These are phyloP conservation scores for Macropus fuliginosus DNA, from an alignment of 2,797 vertebrate genomes.

Conservation along the genomic window DNA sequence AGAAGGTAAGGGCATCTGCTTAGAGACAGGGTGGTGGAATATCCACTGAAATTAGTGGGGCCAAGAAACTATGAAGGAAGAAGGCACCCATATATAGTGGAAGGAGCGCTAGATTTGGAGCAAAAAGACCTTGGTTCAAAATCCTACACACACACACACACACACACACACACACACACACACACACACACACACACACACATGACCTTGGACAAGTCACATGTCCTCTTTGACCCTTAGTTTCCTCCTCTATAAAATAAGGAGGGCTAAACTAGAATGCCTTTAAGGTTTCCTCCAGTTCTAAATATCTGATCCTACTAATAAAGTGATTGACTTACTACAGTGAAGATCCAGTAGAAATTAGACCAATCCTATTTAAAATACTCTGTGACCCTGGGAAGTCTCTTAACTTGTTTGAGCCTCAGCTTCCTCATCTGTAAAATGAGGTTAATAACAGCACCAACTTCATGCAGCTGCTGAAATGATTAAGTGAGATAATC, in stretches of 20 bases:
- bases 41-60: neutral
- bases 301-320: neutral
- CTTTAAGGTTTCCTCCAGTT: neutral
- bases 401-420: neutral
- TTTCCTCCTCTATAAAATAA: neutral
- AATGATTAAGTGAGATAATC: neutral
- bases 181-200: neutral
- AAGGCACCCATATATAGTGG: neutral
- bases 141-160: neutral
- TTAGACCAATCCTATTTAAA: neutral
- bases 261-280: neutral
- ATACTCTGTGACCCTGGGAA: neutral
- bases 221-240: neutral
- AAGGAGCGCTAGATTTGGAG: neutral
- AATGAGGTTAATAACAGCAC: neutral
- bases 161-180: neutral
- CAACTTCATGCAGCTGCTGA: neutral
- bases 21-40: neutral
- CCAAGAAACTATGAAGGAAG: neutral
- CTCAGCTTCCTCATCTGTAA: neutral
- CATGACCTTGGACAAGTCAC: neutral
- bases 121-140: neutral
- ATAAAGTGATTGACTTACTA: neutral
- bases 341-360: neutral
- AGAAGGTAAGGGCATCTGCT: neutral